Conservation (phyloP, 2,888 invertebrate genomes). For the Amiota mariae region DNA sequence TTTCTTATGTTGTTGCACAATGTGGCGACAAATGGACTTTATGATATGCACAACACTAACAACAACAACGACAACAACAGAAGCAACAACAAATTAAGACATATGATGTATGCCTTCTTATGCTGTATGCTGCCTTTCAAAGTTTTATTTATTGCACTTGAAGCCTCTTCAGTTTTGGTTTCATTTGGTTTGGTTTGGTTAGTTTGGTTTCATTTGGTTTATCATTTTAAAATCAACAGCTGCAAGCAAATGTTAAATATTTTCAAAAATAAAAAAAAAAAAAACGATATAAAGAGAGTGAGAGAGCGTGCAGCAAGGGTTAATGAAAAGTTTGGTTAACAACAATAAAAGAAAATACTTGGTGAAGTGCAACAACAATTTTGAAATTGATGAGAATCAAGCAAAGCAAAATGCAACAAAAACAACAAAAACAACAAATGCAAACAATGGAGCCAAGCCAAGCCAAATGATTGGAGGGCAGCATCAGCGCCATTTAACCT, state of each 20-base stretch:
- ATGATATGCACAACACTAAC: not conserved
- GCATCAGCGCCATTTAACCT: slow-evolving; percentile 23
- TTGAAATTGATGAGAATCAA: not conserved
- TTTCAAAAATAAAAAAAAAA: slow-evolving; percentile 1
- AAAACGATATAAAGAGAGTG: not conserved
- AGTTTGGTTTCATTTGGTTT: no score
- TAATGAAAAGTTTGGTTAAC: slow-evolving; percentile 1
- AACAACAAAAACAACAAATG: slow-evolving; percentile 3
- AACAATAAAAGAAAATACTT: not conserved
- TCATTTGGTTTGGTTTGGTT: not conserved
- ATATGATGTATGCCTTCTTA: no score
- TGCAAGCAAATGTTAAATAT: slow-evolving; percentile 3
- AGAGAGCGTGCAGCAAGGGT: not conserved
- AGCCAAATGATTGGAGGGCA: slow-evolving; percentile 23
- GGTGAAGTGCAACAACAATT: not conserved
- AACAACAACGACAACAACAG: not conserved
- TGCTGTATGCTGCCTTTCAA: slow-evolving; percentile 9
- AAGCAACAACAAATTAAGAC: not conserved
- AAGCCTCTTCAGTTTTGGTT: slow-evolving; percentile 7
- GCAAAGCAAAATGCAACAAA: slow-evolving; percentile 5
- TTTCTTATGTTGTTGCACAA: slow-evolving; percentile 40
- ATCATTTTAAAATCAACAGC: slow-evolving; percentile 13
- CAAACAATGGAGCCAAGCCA: not conserved
- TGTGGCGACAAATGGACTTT: slow-evolving; percentile 58
- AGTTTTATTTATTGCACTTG: slow-evolving; percentile 20